Evolutionary conservation across 2,797 vertebrate genomes (phyloP).

Genomic region (Dendrocincla fuliginosa): DNA sequence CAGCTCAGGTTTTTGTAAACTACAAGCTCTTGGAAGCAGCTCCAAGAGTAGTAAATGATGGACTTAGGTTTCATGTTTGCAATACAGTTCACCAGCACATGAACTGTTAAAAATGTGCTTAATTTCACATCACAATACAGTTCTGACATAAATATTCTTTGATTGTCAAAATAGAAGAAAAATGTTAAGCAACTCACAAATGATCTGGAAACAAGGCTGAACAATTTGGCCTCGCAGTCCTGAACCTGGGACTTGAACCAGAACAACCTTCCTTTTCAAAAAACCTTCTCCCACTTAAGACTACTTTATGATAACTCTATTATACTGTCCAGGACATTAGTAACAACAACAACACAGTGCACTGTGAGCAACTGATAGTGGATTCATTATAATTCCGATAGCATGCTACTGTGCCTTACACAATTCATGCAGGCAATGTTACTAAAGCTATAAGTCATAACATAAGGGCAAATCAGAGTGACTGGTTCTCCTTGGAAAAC

Average conservation of each 20-base stretch:
- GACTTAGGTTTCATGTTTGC: neutral
- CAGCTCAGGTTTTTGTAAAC: neutral
- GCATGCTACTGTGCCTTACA: constrained; percentile 39
- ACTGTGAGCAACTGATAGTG: constrained; percentile 40
- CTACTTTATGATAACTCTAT: neutral
- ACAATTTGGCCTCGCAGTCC: neutral
- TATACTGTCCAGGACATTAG: neutral
- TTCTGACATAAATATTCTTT: neutral
- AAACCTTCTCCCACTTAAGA: neutral
- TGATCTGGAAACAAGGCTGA: neutral
- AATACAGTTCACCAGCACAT: neutral
- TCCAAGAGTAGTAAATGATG: neutral
- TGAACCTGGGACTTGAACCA: neutral
- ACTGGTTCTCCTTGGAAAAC: constrained; percentile 43
- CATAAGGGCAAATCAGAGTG: constrained; percentile 43
- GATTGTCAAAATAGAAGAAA: neutral
- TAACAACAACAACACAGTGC: neutral
- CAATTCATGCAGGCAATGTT: constrained; percentile 56
- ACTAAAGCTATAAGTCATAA: constrained; percentile 55
- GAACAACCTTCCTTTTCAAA: neutral
- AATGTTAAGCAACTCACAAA: neutral
- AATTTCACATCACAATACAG: neutral
- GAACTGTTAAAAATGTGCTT: neutral
- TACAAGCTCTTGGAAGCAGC: neutral
- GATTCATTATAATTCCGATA: constrained; percentile 46